Percentiles rank a stretch among this genome's conserved stretches.
Evolutionary conservation across 1,140 invertebrate species (phyloP).

Genomic region (Heliconius hewitsoni): DNA sequence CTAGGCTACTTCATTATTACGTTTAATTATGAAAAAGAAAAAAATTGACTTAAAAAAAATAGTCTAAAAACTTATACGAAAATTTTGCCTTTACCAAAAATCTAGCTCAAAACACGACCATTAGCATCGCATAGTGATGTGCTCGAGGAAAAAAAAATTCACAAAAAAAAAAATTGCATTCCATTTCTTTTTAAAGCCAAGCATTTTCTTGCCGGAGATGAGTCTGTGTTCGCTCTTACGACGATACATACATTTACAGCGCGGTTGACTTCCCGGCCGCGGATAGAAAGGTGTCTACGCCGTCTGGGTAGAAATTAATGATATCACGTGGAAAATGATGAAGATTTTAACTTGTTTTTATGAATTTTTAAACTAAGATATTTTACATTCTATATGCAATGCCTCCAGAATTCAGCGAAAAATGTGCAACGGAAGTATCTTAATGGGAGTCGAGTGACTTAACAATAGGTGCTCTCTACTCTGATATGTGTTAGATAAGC

Average conservation of each 20-base stretch:
- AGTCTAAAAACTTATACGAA: not conserved
- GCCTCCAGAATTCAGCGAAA: no score
- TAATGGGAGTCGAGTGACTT: no score
- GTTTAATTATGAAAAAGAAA: no score
- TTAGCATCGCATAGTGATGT: slow-evolving; percentile 23
- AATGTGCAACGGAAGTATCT: no score
- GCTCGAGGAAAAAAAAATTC: slow-evolving; percentile 26
- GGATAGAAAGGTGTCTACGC: slow-evolving; percentile 21
- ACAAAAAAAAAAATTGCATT: slow-evolving; percentile 14
- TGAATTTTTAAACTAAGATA: not conserved
- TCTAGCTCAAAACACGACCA: slow-evolving; percentile 13
- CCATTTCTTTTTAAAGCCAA: slow-evolving; percentile 23
- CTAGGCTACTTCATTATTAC: no score
- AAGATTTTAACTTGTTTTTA: not conserved
- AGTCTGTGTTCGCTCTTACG: slow-evolving; percentile 21
- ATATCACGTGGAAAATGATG: slow-evolving; percentile 17
- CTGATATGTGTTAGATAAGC: no score
- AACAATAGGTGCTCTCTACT: no score
- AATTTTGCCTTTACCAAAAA: slow-evolving; percentile 26
- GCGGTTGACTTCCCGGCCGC: slow-evolving; percentile 21
- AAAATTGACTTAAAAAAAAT: not conserved
- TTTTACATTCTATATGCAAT: no score
- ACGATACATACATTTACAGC: slow-evolving; percentile 31
- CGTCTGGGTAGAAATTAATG: slow-evolving; percentile 19
- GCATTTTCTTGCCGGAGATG: slow-evolving; percentile 41